Percentiles rank a stretch among this genome's conserved stretches.
Conservation (phyloP, 2,797 vertebrate species). For the Coilia nasus region DNA sequence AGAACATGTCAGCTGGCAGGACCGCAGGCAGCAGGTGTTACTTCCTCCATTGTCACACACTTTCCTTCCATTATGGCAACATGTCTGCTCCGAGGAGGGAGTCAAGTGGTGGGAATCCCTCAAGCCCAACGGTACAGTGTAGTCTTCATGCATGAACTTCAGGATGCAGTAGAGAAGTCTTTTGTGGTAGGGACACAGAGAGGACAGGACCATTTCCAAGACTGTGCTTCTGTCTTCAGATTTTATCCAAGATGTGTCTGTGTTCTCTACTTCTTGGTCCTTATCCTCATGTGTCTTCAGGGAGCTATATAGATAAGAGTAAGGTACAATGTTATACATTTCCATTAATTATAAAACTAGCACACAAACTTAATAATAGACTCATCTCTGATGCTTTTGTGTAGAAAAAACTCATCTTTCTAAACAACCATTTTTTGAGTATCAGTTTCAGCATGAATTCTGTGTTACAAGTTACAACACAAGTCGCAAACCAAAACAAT, state of each 20-base stretch:
- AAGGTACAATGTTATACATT: slow-evolving; percentile 48
- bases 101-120: slow-evolving; percentile 67
- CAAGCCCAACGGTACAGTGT: slow-evolving; percentile 68
- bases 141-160: slow-evolving; percentile 85
- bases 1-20: slow-evolving; percentile 72
- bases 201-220: slow-evolving; percentile 86
- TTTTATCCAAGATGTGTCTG: slow-evolving; percentile 44
- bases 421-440: background rate
- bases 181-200: slow-evolving; percentile 88
- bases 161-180: slow-evolving; percentile 88
- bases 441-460: background rate
- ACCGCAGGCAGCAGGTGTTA: slow-evolving; percentile 74
- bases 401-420: too few relatives aligned
- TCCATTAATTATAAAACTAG: background rate
- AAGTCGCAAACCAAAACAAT: background rate
- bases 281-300: slow-evolving; percentile 77
- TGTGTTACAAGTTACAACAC: too few relatives aligned
- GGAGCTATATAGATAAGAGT: slow-evolving; percentile 85
- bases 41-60: slow-evolving; percentile 67
- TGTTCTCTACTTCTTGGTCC: slow-evolving; percentile 70
- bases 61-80: slow-evolving; percentile 72
- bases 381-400: too few relatives aligned
- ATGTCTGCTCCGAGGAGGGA: slow-evolving; percentile 72
- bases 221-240: slow-evolving; percentile 75
- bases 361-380: background rate